Percentiles rank a stretch among this genome's conserved stretches.
phyloP scores from a whole-genome alignment of 1,140 invertebrate genomes.

The Callitettix versicolor region DNA sequence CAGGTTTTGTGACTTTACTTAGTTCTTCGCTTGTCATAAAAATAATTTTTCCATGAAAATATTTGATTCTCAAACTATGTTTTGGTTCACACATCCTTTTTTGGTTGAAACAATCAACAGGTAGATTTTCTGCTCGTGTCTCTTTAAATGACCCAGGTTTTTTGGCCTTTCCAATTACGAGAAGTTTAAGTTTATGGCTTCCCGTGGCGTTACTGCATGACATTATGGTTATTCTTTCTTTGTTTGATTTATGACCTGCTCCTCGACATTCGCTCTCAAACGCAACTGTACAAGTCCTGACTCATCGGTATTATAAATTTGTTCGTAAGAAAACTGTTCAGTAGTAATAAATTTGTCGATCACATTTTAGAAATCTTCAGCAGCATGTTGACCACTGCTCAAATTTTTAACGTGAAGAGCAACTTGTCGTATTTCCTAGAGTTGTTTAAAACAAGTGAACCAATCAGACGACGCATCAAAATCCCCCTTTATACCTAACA shows the following conservation, averaged over 20 bases:
- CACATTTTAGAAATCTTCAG: too few species aligned
- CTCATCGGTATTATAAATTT: constrained; percentile 10
- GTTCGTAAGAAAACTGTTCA: too few species aligned
- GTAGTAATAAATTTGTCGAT: too few species aligned
- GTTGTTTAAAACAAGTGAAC: too few species aligned
- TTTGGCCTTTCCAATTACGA: constrained; percentile 14
- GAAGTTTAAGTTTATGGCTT: constrained; percentile 12
- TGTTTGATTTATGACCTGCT: constrained; percentile 8
- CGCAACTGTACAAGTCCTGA: constrained; percentile 3
- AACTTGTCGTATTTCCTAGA: too few species aligned
- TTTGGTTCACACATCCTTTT: constrained; percentile 10
- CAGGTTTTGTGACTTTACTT: neutral
- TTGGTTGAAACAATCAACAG: constrained; percentile 8
- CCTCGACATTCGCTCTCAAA: neutral
- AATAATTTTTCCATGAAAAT: too few species aligned
- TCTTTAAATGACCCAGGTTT: constrained; percentile 1
- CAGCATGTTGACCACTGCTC: too few species aligned
- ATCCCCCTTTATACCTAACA: too few species aligned
- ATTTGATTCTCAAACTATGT: too few species aligned
- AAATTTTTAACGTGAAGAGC: too few species aligned
- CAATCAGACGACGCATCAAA: too few species aligned
- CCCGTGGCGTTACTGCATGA: constrained; percentile 12
- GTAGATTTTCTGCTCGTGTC: constrained; percentile 2
- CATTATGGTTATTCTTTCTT: constrained; percentile 16
- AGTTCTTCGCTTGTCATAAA: too few species aligned